Conservation (phyloP, 1,140 invertebrate genomes). For the Scaptomyza montana region DNA sequence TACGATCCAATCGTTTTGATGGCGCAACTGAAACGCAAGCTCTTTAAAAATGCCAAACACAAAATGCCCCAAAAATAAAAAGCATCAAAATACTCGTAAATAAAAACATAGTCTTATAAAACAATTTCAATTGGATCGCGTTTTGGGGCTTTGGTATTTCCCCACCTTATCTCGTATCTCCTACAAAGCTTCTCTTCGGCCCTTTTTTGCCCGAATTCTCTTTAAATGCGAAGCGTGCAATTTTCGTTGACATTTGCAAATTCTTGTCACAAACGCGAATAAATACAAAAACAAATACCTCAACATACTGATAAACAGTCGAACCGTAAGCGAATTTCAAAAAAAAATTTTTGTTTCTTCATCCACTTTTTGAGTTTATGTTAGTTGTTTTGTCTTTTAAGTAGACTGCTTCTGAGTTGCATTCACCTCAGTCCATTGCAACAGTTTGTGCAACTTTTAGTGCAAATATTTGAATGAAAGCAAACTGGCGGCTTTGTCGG, state of each 20-base stretch:
- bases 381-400: constrained; percentile 27
- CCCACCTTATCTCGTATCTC: neutral
- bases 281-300: constrained; percentile 22
- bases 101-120: constrained; percentile 49
- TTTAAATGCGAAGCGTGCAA: constrained; percentile 71
- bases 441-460: constrained; percentile 21
- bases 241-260: constrained; percentile 81
- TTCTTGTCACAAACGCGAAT: constrained; percentile 74
- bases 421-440: constrained; percentile 36
- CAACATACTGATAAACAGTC: constrained; percentile 21
- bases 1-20: constrained; percentile 4
- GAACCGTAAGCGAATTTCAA: too few species aligned
- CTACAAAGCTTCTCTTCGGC: constrained; percentile 35
- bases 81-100: constrained; percentile 35
- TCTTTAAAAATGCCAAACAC: constrained; percentile 50
- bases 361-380: constrained; percentile 53
- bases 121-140: constrained; percentile 71
- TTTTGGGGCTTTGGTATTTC: constrained; percentile 51
- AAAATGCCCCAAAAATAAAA: constrained; percentile 57
- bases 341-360: constrained; percentile 28
- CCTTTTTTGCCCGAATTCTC: constrained; percentile 62
- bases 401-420: constrained; percentile 33
- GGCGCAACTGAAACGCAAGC: neutral
- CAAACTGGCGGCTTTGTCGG: neutral
- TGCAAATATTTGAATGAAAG: constrained; percentile 30